phyloP scores from a whole-genome alignment of 1,140 invertebrate genomes.

The Drosophila pruinosa region DNA sequence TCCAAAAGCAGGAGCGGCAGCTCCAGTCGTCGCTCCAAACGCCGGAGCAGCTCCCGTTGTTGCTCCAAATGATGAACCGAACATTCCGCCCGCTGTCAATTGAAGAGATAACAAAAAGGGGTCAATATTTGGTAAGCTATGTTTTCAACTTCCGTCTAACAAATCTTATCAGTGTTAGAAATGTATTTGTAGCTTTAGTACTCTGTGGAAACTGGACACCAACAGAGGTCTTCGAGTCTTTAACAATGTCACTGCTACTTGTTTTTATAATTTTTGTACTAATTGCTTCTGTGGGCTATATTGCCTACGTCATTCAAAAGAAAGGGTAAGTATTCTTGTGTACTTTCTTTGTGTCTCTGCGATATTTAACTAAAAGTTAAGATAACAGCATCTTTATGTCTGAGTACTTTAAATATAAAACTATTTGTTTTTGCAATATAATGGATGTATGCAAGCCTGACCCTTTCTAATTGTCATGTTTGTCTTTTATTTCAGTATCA shows the following conservation, averaged over 20 bases:
- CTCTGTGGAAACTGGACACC: not conserved
- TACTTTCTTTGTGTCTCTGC: too few relatives aligned
- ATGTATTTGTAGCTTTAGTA: conserved; percentile 29
- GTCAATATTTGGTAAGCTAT: conserved; percentile 35
- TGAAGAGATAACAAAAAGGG: conserved; percentile 51
- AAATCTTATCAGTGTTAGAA: conserved; percentile 44
- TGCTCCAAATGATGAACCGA: conserved; percentile 82
- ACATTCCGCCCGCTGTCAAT: conserved; percentile 60
- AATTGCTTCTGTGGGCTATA: conserved; percentile 35
- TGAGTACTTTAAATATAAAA: too few relatives aligned
- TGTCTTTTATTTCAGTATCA: conserved; percentile 33
- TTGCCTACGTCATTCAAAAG: conserved; percentile 47
- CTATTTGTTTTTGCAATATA: too few relatives aligned
- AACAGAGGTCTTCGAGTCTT: not conserved
- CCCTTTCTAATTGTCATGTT: not conserved
- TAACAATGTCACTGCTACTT: conserved; percentile 31
- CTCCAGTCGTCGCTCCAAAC: conserved; percentile 46
- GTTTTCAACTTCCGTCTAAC: conserved; percentile 27
- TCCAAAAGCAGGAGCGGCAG: conserved; percentile 55
- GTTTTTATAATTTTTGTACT: conserved; percentile 24
- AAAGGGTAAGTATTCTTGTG: conserved; percentile 49
- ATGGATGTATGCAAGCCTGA: not conserved
- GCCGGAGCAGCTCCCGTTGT: conserved; percentile 47
- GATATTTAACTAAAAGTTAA: too few relatives aligned
- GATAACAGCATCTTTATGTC: too few relatives aligned